Conservation (phyloP, 1,140 invertebrate species). For the Bombus difficillimus region DNA sequence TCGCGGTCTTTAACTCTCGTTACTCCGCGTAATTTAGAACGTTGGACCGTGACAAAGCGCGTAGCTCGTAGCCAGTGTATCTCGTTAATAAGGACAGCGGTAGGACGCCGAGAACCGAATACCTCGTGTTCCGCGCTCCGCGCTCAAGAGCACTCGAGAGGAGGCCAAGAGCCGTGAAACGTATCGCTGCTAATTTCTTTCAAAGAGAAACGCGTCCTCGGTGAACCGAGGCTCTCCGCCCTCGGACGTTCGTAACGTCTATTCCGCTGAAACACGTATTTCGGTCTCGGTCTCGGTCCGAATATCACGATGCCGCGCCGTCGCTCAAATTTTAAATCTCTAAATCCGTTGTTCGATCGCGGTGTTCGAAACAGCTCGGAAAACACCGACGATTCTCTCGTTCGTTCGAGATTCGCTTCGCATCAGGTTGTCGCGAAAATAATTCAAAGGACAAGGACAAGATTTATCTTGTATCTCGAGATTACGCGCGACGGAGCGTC, state of each 20-base stretch:
- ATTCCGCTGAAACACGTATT: constrained; percentile 19
- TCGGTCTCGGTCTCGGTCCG: background rate
- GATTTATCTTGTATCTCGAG: background rate
- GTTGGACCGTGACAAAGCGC: constrained; percentile 29
- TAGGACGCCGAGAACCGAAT: constrained; percentile 11
- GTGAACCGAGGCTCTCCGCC: background rate
- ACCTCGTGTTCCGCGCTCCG: constrained; percentile 14
- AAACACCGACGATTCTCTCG: background rate
- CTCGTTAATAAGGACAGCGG: constrained; percentile 39
- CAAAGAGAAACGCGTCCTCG: constrained; percentile 48
- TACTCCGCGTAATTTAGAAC: background rate
- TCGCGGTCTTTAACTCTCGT: background rate
- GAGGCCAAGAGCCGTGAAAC: constrained; percentile 52
- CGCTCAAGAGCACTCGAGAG: constrained; percentile 40
- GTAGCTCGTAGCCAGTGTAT: constrained; percentile 3
- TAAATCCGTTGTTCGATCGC: background rate
- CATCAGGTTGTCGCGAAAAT: background rate
- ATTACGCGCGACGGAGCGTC: background rate
- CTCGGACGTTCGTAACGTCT: constrained; percentile 15
- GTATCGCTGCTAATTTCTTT: constrained; percentile 50
- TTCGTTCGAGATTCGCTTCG: background rate
- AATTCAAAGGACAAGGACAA: background rate
- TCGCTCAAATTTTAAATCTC: background rate
- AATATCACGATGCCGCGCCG: background rate
- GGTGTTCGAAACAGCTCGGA: background rate